Percentiles rank a stretch among this genome's conserved stretches.
Conservation (phyloP, 2,888 invertebrate species). For the Cephus pygmeus region DNA sequence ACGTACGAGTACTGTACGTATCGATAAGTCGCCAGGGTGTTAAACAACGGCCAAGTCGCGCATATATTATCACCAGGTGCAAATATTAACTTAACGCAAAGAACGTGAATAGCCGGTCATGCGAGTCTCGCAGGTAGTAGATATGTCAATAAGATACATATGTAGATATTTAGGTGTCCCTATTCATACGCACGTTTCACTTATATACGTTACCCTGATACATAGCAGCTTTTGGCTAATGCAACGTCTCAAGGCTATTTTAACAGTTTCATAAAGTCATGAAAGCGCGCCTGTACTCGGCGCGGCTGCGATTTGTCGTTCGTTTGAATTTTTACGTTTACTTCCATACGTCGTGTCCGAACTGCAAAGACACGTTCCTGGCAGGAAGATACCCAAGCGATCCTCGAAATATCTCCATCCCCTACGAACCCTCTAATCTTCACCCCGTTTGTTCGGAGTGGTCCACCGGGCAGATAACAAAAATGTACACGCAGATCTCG, state of each 20-base stretch:
- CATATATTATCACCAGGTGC: neutral
- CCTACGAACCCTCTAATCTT: neutral
- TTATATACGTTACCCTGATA: neutral
- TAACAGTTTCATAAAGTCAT: neutral
- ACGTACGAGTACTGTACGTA: neutral
- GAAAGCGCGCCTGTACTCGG: neutral
- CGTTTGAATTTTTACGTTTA: neutral
- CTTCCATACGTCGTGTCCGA: neutral
- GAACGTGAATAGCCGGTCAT: neutral
- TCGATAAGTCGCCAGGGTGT: neutral
- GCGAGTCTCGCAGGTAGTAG: neutral
- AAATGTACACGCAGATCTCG: conserved; percentile 39
- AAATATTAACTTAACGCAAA: neutral
- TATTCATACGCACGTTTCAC: neutral
- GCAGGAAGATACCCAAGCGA: neutral
- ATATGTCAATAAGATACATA: neutral
- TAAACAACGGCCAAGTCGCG: neutral
- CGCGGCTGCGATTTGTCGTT: neutral
- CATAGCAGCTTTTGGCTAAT: neutral
- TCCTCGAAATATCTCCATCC: neutral
- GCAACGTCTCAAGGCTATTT: neutral
- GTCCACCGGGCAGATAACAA: conserved; percentile 28
- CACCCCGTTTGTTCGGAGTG: neutral
- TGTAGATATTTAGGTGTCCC: neutral
- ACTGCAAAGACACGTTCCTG: neutral